A percentile compares a stretch with the other conserved stretches of the same genome.
Conservation (phyloP, 2,888 invertebrate genomes). For the Pantelozetes paolii region DNA sequence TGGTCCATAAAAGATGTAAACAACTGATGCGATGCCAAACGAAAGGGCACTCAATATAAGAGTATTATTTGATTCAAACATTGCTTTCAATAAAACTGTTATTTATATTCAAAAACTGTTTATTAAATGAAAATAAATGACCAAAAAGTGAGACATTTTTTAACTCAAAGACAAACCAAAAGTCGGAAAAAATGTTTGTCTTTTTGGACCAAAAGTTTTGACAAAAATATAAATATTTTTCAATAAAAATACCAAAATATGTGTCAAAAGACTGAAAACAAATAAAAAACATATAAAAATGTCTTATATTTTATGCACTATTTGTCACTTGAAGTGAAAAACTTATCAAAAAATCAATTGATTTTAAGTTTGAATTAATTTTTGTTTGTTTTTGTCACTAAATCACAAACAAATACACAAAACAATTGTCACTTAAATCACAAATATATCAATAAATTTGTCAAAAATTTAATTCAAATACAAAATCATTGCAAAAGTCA, state of each 20-base stretch:
- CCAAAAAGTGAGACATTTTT: background rate
- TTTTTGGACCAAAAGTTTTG: background rate
- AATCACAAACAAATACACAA: too few relatives aligned
- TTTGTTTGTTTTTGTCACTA: background rate
- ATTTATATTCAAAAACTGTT: background rate
- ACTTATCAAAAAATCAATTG: background rate
- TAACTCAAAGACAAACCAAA: background rate
- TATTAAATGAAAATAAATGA: too few relatives aligned
- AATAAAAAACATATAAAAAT: background rate
- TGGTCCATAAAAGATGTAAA: slow-evolving; percentile 27
- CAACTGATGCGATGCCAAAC: background rate
- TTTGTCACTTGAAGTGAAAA: background rate
- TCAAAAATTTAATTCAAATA: too few relatives aligned
- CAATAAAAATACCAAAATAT: background rate
- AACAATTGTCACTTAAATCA: too few relatives aligned
- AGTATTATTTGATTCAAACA: slow-evolving; percentile 25
- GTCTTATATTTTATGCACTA: slow-evolving; percentile 14
- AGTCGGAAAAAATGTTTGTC: background rate
- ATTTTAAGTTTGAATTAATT: background rate
- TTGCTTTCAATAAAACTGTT: background rate
- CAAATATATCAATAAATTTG: too few relatives aligned
- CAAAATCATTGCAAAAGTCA: too few relatives aligned
- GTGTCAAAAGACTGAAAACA: slow-evolving; percentile 6
- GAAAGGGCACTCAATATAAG: slow-evolving; percentile 1
- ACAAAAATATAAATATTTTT: background rate